Percentiles rank a stretch among this genome's conserved stretches.
Conservation (phyloP, 2,797 vertebrate species). For the Fistularia commersonii region DNA sequence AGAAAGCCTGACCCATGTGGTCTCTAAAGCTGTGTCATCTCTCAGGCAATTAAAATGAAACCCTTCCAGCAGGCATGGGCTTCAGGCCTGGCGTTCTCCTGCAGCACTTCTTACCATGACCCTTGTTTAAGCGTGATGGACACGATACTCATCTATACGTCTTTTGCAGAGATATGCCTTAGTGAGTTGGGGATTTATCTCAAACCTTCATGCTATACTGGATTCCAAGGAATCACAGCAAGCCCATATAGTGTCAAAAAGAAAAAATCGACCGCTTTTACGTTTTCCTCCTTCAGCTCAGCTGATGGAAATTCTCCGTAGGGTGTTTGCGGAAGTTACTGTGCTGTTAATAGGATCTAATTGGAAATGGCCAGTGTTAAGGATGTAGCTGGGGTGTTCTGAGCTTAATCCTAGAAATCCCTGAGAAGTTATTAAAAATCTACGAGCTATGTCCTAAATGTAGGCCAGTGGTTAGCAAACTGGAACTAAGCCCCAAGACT, state of each 20-base stretch:
- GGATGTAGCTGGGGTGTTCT: slow-evolving; percentile 58
- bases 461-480: slow-evolving; percentile 44
- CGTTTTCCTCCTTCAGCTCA: slow-evolving; percentile 27
- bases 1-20: slow-evolving; percentile 20
- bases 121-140: slow-evolving; percentile 3
- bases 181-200: slow-evolving; percentile 13
- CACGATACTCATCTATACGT: slow-evolving; percentile 8
- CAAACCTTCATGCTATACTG: background rate
- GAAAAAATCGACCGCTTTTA: background rate
- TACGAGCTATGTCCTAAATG: slow-evolving; percentile 49
- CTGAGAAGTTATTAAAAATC: slow-evolving; percentile 57
- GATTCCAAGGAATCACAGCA: slow-evolving; percentile 6
- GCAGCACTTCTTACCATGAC: slow-evolving; percentile 28
- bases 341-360: slow-evolving; percentile 66
- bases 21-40: slow-evolving; percentile 31
- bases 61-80: slow-evolving; percentile 3
- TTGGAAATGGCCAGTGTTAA: slow-evolving; percentile 59
- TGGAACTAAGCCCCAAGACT: slow-evolving; percentile 43
- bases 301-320: slow-evolving; percentile 52
- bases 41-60: slow-evolving; percentile 13
- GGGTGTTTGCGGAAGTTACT: slow-evolving; percentile 57
- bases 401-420: slow-evolving; percentile 65
- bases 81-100: slow-evolving; percentile 9
- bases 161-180: background rate
- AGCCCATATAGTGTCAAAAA: background rate